A percentile compares a stretch with the other conserved stretches of the same genome.
These are phyloP conservation scores for Notiomystis cincta DNA, from an alignment of 2,113 vertebrate species.

Conservation along the genomic window DNA sequence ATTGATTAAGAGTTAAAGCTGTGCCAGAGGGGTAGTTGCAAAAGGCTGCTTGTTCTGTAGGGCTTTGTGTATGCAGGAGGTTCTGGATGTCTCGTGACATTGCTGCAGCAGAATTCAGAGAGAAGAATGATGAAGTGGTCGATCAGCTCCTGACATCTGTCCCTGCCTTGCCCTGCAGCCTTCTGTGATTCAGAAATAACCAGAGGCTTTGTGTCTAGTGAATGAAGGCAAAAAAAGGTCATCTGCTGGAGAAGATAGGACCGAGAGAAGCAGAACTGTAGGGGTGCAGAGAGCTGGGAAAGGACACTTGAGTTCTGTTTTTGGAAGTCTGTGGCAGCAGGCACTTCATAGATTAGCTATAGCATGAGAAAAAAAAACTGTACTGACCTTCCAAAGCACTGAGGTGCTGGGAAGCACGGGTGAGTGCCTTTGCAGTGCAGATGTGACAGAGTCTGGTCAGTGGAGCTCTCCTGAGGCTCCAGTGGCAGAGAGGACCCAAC, in stretches of 20 bases:
- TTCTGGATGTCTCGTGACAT: neutral
- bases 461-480: neutral
- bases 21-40: neutral
- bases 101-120: neutral
- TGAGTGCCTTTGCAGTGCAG: neutral
- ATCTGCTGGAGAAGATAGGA: neutral
- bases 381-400: neutral
- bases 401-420: fast-evolving
- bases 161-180: neutral
- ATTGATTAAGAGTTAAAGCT: neutral
- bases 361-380: neutral
- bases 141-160: neutral
- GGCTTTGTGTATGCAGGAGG: neutral
- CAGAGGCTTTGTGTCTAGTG: neutral
- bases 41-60: neutral
- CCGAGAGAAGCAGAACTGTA: neutral
- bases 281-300: neutral
- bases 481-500: neutral
- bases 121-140: neutral
- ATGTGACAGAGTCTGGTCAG: neutral
- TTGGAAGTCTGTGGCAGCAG: neutral
- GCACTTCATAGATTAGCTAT: neutral
- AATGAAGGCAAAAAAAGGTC: neutral
- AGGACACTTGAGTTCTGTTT: neutral
- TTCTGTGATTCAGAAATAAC: neutral